Evolutionary conservation across 2,797 vertebrate species (phyloP).

Genomic region (Lepidocolaptes lacrymiger): DNA sequence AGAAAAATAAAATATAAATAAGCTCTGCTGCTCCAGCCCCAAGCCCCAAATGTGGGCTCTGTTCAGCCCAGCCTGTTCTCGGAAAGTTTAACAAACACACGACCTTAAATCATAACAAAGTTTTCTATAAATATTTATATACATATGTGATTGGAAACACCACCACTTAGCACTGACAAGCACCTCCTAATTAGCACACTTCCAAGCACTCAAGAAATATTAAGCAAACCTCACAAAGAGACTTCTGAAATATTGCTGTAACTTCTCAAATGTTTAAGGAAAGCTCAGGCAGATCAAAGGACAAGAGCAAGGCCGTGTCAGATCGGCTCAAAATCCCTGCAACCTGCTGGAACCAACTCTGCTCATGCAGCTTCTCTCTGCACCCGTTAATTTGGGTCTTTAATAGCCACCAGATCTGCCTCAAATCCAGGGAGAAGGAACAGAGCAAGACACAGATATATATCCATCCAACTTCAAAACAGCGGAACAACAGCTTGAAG

Average conservation of each 20-base stretch:
- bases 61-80: not conserved
- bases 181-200: not conserved
- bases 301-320: not conserved
- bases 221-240: not conserved
- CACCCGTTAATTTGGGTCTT: fast-evolving
- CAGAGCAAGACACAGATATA: fast-evolving
- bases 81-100: not conserved
- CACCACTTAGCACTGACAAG: not conserved
- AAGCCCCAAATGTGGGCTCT: not conserved
- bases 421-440: not conserved
- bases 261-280: not conserved
- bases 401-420: not conserved
- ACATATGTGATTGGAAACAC: not conserved
- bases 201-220: not conserved
- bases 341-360: not conserved
- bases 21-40: not conserved
- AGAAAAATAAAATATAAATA: not conserved
- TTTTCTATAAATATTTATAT: not conserved
- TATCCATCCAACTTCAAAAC: not conserved
- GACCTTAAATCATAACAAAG: not conserved
- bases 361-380: not conserved
- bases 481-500: slow-evolving; percentile 26
- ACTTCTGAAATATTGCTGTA: not conserved
- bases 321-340: not conserved
- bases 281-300: not conserved